These are phyloP conservation scores for Melospiza georgiana DNA, from an alignment of 2,113 vertebrate genomes.

Conservation along the genomic window DNA sequence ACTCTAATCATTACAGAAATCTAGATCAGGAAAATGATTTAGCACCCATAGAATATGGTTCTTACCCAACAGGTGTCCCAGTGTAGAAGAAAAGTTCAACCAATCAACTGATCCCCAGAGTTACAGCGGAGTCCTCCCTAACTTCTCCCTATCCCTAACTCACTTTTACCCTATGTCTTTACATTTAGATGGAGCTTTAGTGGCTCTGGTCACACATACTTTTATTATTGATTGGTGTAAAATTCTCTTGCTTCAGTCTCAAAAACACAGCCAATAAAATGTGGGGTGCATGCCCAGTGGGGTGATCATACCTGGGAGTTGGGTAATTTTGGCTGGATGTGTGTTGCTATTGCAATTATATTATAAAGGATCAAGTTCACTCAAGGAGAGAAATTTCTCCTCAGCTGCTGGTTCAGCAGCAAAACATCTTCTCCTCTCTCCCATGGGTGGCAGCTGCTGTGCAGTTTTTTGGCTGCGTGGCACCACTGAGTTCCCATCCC, in stretches of 20 bases:
- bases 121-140: neutral
- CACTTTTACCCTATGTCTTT: neutral
- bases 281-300: no score
- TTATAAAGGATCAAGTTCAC: neutral
- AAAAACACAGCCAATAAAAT: neutral
- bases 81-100: neutral
- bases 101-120: neutral
- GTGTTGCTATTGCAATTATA: neutral
- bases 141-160: neutral
- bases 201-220: neutral
- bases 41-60: neutral
- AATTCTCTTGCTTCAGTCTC: neutral
- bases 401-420: neutral
- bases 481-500: neutral
- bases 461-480: neutral
- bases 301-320: rapidly evolving
- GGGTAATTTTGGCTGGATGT: neutral
- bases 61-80: neutral
- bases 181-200: neutral
- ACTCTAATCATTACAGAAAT: neutral
- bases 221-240: neutral
- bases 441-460: neutral
- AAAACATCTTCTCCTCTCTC: neutral
- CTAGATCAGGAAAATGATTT: neutral
- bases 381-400: neutral